Evolutionary conservation across 2,113 vertebrate genomes (phyloP).

Genomic region (Sinosuthora webbiana): DNA sequence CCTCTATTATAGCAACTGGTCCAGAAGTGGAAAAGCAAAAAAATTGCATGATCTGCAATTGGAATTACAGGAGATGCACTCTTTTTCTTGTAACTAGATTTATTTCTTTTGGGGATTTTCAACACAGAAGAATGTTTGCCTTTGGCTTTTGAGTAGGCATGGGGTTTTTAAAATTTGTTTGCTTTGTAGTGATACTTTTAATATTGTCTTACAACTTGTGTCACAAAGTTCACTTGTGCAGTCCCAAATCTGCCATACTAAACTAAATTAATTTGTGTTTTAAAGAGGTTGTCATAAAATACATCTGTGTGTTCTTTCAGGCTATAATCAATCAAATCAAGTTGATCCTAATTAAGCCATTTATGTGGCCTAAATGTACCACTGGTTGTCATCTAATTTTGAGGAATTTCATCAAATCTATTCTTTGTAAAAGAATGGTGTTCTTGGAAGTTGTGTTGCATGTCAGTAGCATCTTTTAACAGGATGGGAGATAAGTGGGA

Average conservation of each 20-base stretch:
- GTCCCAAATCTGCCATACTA: not conserved
- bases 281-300: not conserved
- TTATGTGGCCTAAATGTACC: not conserved
- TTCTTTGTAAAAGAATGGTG: not conserved
- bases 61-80: not conserved
- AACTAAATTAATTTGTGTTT: not conserved
- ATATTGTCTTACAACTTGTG: not conserved
- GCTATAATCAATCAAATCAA: not conserved
- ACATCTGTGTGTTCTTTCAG: not conserved
- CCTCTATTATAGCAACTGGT: not conserved
- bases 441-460: not conserved
- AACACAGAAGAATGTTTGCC: not conserved
- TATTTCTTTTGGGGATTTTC: not conserved
- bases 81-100: not conserved
- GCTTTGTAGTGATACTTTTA: slow-evolving; percentile 19
- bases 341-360: not conserved
- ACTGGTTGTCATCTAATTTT: not conserved
- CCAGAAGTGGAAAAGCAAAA: not conserved
- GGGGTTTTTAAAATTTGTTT: not conserved
- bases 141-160: not conserved
- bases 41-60: not conserved
- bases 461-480: not conserved
- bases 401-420: not conserved
- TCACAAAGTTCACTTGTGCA: not conserved
- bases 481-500: not conserved